phyloP scores from a whole-genome alignment of 1,140 invertebrate species.

The Meloidogyne hapla region DNA sequence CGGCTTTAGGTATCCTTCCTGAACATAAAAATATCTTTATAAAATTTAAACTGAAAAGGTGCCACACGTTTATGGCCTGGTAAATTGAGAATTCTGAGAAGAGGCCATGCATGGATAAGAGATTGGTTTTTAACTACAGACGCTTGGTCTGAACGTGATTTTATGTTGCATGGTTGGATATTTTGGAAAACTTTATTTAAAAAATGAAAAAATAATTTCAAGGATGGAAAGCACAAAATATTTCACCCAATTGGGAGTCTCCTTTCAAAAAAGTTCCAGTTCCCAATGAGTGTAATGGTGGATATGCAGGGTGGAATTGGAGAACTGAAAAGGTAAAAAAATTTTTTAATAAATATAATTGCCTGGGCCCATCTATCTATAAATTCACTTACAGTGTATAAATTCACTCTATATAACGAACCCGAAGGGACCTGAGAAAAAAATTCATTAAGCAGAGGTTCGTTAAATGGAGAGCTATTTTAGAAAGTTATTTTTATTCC shows the following conservation, averaged over 20 bases:
- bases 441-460: too few species aligned
- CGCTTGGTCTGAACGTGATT: slow-evolving; percentile 43
- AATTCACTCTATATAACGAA: too few species aligned
- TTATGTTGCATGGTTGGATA: slow-evolving; percentile 52
- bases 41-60: slow-evolving; percentile 20
- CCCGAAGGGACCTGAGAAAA: too few species aligned
- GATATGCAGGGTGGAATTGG: slow-evolving; percentile 48
- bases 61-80: slow-evolving; percentile 46
- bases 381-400: too few species aligned
- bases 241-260: slow-evolving; percentile 18
- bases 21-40: neutral
- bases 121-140: slow-evolving; percentile 54
- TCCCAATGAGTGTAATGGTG: slow-evolving; percentile 36
- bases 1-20: slow-evolving; percentile 37
- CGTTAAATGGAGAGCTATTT: too few species aligned
- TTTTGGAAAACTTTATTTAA: neutral
- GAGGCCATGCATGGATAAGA: slow-evolving; percentile 46
- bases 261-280: slow-evolving; percentile 35
- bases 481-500: too few species aligned
- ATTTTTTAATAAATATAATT: slow-evolving; percentile 16
- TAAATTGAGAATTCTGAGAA: slow-evolving; percentile 40
- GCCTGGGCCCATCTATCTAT: too few species aligned
- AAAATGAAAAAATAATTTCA: neutral
- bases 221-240: slow-evolving; percentile 5
- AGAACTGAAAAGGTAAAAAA: slow-evolving; percentile 29